Evolutionary conservation across 2,888 invertebrate genomes (phyloP), one percentile per base, ranked within the genome.

Genomic region (Tricholauxania praeusta): DNA sequence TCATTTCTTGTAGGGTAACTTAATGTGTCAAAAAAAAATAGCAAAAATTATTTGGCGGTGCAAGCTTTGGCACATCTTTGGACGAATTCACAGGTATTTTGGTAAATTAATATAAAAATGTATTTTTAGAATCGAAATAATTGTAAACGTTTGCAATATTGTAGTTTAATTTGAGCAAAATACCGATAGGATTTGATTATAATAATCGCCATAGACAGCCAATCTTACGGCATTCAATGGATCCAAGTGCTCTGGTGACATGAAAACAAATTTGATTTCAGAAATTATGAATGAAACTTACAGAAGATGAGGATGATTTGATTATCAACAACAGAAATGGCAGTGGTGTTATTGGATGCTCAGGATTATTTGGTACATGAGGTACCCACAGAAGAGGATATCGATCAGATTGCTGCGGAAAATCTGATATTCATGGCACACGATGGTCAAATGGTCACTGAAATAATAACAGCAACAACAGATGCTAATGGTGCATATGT

Each of bases 331-430:
- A 32, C 7, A 62, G n/a, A 8, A 53, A 60, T 48, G 47, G 53
- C 7, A 47, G 12, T 47, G 63, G n/a, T 39, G 51, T 22, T 15
- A 49, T 19, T 10, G n/a, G 19, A 12, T 64, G 75, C 0, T 65
- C 62, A 72, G 2, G 72, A 74, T 17, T 77, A 73, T 70, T 65
- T 78, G 62, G 77, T 74, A 3, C 74, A 75, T 47, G 78, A 77
- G 6, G 74, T 76, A 48, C 19, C 74, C 59, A 78, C 77, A 28
- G 82, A 81, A 15, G 81, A 78, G 65, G 84, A 83, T 60, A 80
- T 87, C 22, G 91, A 91, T 80, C 91, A 91, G 87, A 91, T 91
- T 86, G 91, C 91, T 15, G 91, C 91, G 2, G 91, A 91, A 80
- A 91, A 91, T 82, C 84, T 91, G 49, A 91, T 91, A 84, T 91